Percentiles rank a stretch among this genome's conserved stretches.
Conservation (phyloP, 2,888 invertebrate species). For the Chymomyza fuscimana region DNA sequence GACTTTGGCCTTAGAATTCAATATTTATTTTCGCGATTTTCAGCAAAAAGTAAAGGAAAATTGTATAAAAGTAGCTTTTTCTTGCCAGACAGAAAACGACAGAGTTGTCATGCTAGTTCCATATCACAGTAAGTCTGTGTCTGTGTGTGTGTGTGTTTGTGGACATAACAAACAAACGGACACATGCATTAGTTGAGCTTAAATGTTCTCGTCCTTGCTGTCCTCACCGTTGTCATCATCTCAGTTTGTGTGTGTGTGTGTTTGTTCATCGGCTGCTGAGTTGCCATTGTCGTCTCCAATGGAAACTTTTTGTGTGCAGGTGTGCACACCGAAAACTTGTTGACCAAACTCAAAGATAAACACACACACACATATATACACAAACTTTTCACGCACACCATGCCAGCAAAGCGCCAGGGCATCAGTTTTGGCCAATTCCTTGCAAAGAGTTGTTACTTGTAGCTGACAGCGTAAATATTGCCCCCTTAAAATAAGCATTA, state of each 20-base stretch:
- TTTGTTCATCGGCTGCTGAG: not conserved
- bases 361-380: slow-evolving; percentile 42
- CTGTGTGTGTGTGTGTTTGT: slow-evolving; percentile 46
- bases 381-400: not conserved
- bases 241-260: slow-evolving; percentile 6
- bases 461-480: slow-evolving; percentile 51
- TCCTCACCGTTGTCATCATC: slow-evolving; percentile 19
- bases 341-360: slow-evolving; percentile 75
- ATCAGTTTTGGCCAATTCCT: slow-evolving; percentile 32
- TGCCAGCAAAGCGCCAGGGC: slow-evolving; percentile 6
- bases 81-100: slow-evolving; percentile 1
- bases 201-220: slow-evolving; percentile 47
- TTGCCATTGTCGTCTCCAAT: not conserved
- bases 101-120: slow-evolving; percentile 20
- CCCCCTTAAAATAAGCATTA: slow-evolving; percentile 62
- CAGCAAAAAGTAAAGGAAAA: slow-evolving; percentile 47
- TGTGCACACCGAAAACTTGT: slow-evolving; percentile 63
- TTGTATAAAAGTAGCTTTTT: not conserved
- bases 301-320: slow-evolving; percentile 41
- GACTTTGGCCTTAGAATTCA: slow-evolving; percentile 76
- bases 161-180: slow-evolving; percentile 67
- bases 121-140: not conserved
- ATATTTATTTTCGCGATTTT: slow-evolving; percentile 78
- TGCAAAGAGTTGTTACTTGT: slow-evolving; percentile 56
- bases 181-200: slow-evolving; percentile 72